These are phyloP conservation scores for Electrophaes corylata DNA, from an alignment of 2,888 invertebrate genomes.

Conservation along the genomic window DNA sequence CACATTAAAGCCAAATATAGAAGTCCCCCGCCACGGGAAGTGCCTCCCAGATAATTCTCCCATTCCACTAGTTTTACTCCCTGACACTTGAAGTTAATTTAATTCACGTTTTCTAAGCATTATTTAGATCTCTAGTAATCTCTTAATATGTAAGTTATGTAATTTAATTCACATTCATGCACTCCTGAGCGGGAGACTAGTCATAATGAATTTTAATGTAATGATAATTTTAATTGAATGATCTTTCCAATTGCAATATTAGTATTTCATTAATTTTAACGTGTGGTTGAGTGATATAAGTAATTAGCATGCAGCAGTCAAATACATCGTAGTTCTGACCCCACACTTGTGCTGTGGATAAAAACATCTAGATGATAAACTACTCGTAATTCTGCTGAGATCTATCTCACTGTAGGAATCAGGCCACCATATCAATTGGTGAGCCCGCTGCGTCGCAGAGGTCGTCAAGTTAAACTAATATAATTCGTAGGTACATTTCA, in stretches of 20 bases:
- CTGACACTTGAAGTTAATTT: conserved; percentile 50
- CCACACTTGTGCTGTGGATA: not conserved
- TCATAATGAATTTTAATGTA: conserved; percentile 57
- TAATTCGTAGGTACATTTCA: conserved; percentile 18
- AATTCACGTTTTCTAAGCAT: conserved; percentile 53
- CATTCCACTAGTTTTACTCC: conserved; percentile 69
- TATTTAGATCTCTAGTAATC: conserved; percentile 74
- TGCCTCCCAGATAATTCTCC: conserved; percentile 81
- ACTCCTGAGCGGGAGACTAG: conserved; percentile 67
- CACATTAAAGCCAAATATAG: conserved; percentile 90
- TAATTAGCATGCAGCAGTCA: not conserved
- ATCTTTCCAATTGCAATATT: conserved; percentile 54
- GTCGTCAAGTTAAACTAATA: not conserved
- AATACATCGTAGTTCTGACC: not conserved
- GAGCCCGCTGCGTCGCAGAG: not conserved
- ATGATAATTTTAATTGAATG: conserved; percentile 31
- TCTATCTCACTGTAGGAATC: not conserved
- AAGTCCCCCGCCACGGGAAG: conserved; percentile 86
- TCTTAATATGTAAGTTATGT: conserved; percentile 55
- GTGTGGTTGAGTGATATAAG: conserved; percentile 43
- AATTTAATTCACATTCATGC: conserved; percentile 54
- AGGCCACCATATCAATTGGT: not conserved
- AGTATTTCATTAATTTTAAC: conserved; percentile 45
- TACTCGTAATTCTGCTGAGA: not conserved
- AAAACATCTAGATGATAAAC: not conserved